phyloP scores from a whole-genome alignment of 2,113 vertebrate species.

The Isurus oxyrinchus region DNA sequence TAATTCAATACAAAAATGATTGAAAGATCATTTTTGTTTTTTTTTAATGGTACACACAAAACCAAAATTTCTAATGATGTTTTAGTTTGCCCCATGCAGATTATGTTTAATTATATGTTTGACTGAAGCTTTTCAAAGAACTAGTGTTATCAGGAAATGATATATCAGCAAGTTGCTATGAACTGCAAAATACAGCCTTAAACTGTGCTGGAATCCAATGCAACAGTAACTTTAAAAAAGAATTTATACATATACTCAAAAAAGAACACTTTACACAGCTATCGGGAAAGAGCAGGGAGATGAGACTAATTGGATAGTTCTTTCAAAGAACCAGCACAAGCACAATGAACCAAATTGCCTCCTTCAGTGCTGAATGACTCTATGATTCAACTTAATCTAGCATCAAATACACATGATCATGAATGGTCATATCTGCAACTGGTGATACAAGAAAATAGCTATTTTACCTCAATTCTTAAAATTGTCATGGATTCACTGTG shows the following conservation, averaged over 20 bases:
- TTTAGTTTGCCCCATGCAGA: not conserved
- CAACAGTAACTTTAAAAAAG: not conserved
- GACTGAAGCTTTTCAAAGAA: not conserved
- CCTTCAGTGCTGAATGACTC: not conserved
- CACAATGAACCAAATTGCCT: too few relatives aligned
- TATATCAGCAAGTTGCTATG: not conserved
- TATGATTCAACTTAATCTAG: not conserved
- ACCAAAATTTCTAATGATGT: not conserved
- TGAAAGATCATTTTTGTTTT: not conserved
- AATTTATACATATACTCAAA: not conserved
- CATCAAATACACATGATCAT: not conserved
- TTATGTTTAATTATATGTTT: not conserved
- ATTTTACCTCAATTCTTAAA: too few relatives aligned
- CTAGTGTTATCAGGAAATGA: not conserved
- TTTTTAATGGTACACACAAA: not conserved
- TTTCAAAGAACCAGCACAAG: not conserved
- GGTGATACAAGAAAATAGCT: too few relatives aligned
- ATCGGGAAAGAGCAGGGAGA: not conserved
- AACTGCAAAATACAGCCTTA: not conserved
- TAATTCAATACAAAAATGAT: not conserved
- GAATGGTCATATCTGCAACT: not conserved
- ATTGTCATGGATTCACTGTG: too few relatives aligned
- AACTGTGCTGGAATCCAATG: not conserved
- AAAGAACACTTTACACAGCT: not conserved
- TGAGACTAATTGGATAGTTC: not conserved